Base-by-base conservation (phyloP, 1,140 invertebrate species). In the Frieseomelitta varia region DNA sequence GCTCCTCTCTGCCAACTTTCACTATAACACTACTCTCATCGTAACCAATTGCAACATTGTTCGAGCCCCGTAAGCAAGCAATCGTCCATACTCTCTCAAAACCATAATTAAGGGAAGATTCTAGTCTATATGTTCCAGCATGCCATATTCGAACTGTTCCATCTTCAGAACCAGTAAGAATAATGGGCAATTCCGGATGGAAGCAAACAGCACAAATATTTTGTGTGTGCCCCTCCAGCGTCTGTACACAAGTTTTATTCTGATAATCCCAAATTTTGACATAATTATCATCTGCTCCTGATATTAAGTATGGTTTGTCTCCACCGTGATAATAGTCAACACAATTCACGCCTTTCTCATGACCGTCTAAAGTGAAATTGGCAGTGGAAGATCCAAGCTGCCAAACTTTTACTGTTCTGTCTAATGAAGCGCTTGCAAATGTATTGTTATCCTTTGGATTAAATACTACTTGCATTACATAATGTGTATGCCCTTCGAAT, bases 361-460 rank as follows among this genome's bases (percentile, higher is more conserved):
- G 99, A 1, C 99, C 99, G 93, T 99, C 99, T 11, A 99, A 94
- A 0, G 99, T 99, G 93, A 99, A 99, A 95, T 99, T 99, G 0
- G 99, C 98, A 3, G 97, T 97, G n/a, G 97, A 97, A 0, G 99
- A 99, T 6, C 99, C 99, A 27, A 99, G 95, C 92, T 99, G 99
- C 99, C 99, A 99, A 19, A 99, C 98, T 96, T 99, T 99, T 12
- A 99, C 97, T 2, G 99, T 99, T 86, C 98, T 97, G 95, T 99
- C 99, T 2, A 99, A 95, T 34, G 99, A 99, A 47, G 99, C 99
- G 92, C 98, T 99, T 11, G 99, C 99, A 95, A 99, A 99, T n/a
- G 99, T 99, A 93, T 99, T 99, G 94, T 99, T 99, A 93, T 99
- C 99, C 94, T 99, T 99, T 0, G 99, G 99, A 95, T 99, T 99